phyloP scores from a whole-genome alignment of 2,113 vertebrate species.

The Eolophus roseicapilla region DNA sequence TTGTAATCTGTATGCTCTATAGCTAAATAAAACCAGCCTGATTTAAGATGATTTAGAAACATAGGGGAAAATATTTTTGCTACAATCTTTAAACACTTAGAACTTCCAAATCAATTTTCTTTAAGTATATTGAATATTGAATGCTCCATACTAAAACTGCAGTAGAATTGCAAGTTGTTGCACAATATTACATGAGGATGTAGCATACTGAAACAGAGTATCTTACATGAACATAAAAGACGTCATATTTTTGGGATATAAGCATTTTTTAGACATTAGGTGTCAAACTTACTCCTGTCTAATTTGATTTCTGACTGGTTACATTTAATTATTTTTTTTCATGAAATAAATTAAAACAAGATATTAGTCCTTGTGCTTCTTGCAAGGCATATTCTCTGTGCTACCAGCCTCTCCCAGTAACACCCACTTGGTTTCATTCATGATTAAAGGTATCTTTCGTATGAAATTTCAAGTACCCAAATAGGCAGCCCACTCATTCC shows the following conservation, averaged over 20 bases:
- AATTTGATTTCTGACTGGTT: background rate
- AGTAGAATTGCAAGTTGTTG: background rate
- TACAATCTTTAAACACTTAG: background rate
- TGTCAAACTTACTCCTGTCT: background rate
- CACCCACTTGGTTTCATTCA: background rate
- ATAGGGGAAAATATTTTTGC: background rate
- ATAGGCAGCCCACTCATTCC: background rate
- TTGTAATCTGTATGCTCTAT: background rate
- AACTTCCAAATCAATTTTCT: background rate
- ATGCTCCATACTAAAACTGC: background rate
- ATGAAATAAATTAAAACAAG: background rate
- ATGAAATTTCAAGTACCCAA: background rate
- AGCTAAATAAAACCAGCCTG: background rate
- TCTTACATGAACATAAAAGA: background rate
- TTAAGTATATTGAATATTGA: background rate
- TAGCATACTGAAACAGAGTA: background rate
- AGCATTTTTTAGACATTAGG: background rate
- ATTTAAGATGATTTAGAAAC: background rate
- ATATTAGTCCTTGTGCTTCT: background rate
- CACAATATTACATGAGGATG: background rate
- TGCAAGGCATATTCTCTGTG: background rate
- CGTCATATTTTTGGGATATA: background rate
- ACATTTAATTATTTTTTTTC: background rate
- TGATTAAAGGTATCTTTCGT: background rate
- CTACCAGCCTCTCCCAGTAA: background rate